Evolutionary conservation across 1,140 invertebrate genomes (phyloP).

Genomic region (Oncopodura yosiiana): DNA sequence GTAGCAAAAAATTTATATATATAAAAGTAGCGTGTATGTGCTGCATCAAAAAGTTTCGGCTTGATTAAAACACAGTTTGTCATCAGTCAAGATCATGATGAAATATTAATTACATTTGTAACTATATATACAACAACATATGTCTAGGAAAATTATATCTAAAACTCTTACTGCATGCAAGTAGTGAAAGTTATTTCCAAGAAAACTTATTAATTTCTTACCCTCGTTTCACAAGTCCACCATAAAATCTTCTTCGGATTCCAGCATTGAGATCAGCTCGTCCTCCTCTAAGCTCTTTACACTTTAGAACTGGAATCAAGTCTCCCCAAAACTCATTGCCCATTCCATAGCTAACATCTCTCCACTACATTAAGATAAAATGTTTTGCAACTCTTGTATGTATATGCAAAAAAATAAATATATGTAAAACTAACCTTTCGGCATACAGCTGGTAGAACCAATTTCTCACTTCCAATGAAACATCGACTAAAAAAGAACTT

Average conservation of each 20-base stretch:
- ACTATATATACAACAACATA: too few species aligned
- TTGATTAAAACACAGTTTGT: too few species aligned
- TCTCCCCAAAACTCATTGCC: conserved; percentile 26
- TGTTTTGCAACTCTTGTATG: background rate
- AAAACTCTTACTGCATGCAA: too few species aligned
- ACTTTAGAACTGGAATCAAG: conserved; percentile 33
- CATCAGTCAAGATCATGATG: too few species aligned
- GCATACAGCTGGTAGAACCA: conserved; percentile 30
- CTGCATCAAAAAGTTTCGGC: too few species aligned
- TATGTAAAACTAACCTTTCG: conserved; percentile 4
- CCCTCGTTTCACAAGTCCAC: conserved; percentile 32
- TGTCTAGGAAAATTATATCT: too few species aligned
- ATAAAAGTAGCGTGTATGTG: too few species aligned
- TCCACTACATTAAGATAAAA: conserved; percentile 9
- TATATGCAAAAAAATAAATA: too few species aligned
- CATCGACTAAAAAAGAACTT: conserved; percentile 28
- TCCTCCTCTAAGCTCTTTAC: conserved; percentile 30
- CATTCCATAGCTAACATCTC: conserved; percentile 22
- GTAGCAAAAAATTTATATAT: too few species aligned
- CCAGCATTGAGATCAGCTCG: conserved; percentile 23
- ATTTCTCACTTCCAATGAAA: conserved; percentile 32
- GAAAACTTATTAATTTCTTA: conserved; percentile 13
- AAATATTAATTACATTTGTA: too few species aligned
- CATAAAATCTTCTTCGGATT: conserved; percentile 32
- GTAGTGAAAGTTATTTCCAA: background rate